These are phyloP conservation scores for Panagrolaimus sp. DNA, from an alignment of 1,140 invertebrate genomes.

Conservation along the genomic window DNA sequence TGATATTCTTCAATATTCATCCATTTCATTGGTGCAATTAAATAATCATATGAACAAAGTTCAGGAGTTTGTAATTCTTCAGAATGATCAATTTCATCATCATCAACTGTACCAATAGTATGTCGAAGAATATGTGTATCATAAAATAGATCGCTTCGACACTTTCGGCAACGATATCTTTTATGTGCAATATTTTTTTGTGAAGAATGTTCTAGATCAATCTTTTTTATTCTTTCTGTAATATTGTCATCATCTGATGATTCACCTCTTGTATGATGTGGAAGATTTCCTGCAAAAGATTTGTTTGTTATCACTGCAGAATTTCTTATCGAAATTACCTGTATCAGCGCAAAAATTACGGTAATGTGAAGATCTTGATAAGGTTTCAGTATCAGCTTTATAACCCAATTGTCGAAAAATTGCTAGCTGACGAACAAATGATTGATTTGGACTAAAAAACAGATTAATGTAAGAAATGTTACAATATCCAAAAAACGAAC, in stretches of 20 bases:
- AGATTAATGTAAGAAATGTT: neutral
- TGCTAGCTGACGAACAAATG: constrained; percentile 31
- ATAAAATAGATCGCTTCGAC: constrained; percentile 34
- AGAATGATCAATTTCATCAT: neutral
- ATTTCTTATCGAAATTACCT: too few species aligned
- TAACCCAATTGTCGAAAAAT: constrained; percentile 44
- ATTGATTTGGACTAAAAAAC: constrained; percentile 35
- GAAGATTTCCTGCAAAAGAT: constrained; percentile 38
- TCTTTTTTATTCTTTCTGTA: constrained; percentile 1
- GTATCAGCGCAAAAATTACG: constrained; percentile 39
- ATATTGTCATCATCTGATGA: constrained; percentile 6
- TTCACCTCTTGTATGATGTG: neutral
- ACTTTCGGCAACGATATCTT: constrained; percentile 34
- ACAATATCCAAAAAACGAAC: constrained; percentile 16
- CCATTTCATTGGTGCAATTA: constrained; percentile 51
- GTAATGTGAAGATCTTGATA: constrained; percentile 36
- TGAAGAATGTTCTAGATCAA: neutral
- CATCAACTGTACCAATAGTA: constrained; percentile 8
- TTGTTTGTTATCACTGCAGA: too few species aligned
- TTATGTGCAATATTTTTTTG: constrained; percentile 3
- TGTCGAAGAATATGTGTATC: constrained; percentile 43
- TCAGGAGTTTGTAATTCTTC: neutral
- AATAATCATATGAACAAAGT: constrained; percentile 36
- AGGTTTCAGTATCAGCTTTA: constrained; percentile 25
- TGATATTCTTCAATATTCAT: constrained; percentile 35